Conservation (phyloP, 2,113 vertebrate species). For the Ciconia stormi region DNA sequence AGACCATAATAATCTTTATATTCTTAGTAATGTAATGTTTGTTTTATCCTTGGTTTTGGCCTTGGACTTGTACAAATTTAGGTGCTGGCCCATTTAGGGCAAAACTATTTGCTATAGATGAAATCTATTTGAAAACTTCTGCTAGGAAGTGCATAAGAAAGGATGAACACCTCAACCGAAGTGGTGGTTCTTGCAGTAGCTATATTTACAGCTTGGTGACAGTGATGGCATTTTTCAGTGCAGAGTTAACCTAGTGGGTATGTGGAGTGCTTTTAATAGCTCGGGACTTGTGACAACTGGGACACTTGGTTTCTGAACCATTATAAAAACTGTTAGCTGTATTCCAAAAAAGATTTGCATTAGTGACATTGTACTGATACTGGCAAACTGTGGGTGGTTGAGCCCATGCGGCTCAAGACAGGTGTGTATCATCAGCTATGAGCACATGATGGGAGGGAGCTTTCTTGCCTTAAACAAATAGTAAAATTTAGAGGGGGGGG, state of each 20-base stretch:
- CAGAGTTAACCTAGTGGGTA: background rate
- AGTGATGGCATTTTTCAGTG: background rate
- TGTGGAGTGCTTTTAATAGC: background rate
- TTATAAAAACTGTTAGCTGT: background rate
- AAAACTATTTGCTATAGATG: background rate
- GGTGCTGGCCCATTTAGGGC: background rate
- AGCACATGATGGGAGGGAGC: too few species aligned
- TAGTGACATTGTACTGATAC: background rate
- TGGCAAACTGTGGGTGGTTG: background rate
- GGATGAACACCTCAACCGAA: background rate
- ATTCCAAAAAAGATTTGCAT: background rate
- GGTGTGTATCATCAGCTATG: background rate
- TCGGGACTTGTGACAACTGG: background rate
- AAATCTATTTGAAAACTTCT: background rate
- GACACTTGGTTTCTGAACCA: background rate
- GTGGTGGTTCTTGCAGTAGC: background rate
- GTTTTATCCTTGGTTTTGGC: background rate
- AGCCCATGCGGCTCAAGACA: background rate
- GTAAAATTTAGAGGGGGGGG: background rate
- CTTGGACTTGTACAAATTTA: background rate
- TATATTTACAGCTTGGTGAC: background rate
- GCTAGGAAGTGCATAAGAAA: background rate
- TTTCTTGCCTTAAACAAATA: background rate
- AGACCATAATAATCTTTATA: background rate
- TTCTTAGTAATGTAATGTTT: background rate